Base-by-base conservation (phyloP, 2,113 vertebrate genomes). In the Elachura formosa region DNA sequence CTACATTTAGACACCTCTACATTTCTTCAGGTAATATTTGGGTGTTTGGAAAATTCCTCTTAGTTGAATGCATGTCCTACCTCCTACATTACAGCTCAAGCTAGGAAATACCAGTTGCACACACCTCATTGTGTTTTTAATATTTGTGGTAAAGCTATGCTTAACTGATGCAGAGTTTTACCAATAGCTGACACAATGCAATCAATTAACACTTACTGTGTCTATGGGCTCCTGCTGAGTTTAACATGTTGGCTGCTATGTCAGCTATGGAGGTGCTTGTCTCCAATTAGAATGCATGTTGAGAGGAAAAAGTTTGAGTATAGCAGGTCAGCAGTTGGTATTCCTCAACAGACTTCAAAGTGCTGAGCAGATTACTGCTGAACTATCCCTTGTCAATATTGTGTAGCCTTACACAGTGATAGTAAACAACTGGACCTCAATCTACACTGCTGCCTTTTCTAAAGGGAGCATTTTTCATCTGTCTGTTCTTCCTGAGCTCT, bases 71-170 rank as follows among this genome's bases (percentile, higher is more conserved):
- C 2, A 2, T 23, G 4, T 71, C 19, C 25, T 62, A 22, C 25
- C 2, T 72, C 6, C 36, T 56, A 14, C 0, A 1, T 49, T 74
- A 3, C 4, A 36, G 10, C 3, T 88, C 33, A 55, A 20, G 5
- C 7, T 22, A 19, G 38, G 21, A 85, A 75, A 66, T 54, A 12
- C 5, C 12, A 12, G 14, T 24, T 73, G 14, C 11, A n/a, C 12
- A 43, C 17, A 55, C 6, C 11, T 78, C 2, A 45, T 20, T 73
- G 5, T 49, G 19, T 28, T 73, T 48, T 33, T 34, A 2, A 6
- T 80, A 85, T 43, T 38, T 0, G 0, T 20, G 21, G 14, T 12
- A 83, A 90, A 87, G 20, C 21, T 66, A 7, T 5, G 8, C 6
- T 14, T 54, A 26, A 61, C 10, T 59, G 49, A 54, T 48, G 36